Percentiles rank a stretch among this genome's conserved stretches.
Conservation (phyloP, 1,140 invertebrate species). For the Trichonephila inaurata region DNA sequence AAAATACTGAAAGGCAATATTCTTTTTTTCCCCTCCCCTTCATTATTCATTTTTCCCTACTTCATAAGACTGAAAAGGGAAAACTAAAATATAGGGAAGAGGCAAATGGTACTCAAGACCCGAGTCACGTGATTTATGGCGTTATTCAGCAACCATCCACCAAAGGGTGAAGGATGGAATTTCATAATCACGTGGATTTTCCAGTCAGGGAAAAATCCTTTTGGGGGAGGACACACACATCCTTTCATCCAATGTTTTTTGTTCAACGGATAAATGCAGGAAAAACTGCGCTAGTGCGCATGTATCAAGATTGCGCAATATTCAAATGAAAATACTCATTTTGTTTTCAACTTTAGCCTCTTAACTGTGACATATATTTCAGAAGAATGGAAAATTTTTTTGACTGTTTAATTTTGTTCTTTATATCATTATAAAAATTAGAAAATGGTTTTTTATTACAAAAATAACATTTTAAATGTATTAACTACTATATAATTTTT, state of each 20-base stretch:
- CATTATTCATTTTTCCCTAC: not conserved
- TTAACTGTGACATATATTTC: too few species aligned
- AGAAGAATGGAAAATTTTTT: too few species aligned
- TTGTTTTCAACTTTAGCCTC: too few species aligned
- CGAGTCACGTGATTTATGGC: constrained; percentile 60
- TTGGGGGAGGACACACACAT: not conserved
- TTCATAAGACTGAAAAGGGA: not conserved
- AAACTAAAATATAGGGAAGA: not conserved
- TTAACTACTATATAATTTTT: too few species aligned
- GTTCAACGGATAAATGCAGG: not conserved
- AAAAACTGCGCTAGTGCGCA: not conserved
- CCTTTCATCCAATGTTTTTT: not conserved
- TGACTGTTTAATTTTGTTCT: too few species aligned
- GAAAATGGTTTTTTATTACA: too few species aligned
- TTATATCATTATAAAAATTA: too few species aligned
- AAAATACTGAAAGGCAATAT: constrained; percentile 29
- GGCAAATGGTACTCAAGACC: not conserved
- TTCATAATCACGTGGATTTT: constrained; percentile 49
- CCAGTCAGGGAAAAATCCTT: not conserved
- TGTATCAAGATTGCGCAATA: not conserved
- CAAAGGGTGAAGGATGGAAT: constrained; percentile 42
- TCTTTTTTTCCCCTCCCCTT: not conserved
- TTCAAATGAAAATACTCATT: not conserved
- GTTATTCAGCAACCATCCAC: not conserved
- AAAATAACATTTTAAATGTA: too few species aligned